phyloP scores from a whole-genome alignment of 2,888 invertebrate species.

The Melieria picta region DNA sequence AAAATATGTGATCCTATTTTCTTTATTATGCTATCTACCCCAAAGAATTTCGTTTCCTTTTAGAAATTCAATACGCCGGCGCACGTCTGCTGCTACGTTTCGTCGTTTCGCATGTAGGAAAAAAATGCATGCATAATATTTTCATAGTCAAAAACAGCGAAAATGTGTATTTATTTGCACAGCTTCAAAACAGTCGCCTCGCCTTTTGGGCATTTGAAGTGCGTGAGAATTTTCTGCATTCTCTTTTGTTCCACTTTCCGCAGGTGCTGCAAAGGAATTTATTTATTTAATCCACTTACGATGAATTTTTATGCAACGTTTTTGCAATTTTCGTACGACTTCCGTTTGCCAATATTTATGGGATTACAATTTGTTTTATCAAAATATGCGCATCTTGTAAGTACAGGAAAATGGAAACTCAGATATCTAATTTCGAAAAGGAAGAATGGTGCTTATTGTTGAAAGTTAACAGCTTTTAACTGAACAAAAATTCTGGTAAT shows the following conservation, averaged over 20 bases:
- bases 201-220: too few species aligned
- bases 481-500: too few species aligned
- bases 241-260: conserved; percentile 9
- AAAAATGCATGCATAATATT: too few species aligned
- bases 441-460: too few species aligned
- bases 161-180: conserved; percentile 22
- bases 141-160: background rate
- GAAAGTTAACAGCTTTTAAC: too few species aligned
- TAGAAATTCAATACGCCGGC: conserved; percentile 11
- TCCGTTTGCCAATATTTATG: background rate
- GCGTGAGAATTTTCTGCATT: conserved; percentile 7
- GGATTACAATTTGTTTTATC: background rate
- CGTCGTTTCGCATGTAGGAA: background rate
- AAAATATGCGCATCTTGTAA: background rate
- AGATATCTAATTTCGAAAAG: too few species aligned
- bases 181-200: too few species aligned
- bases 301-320: conserved; percentile 12
- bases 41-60: conserved; percentile 12
- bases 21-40: background rate
- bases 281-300: conserved; percentile 13
- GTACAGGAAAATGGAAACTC: background rate
- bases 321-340: too few species aligned
- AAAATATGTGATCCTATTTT: background rate
- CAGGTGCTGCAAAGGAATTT: conserved; percentile 13
- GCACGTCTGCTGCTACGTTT: background rate